phyloP scores from a whole-genome alignment of 2,888 invertebrate genomes.

The Nasonia oneida region DNA sequence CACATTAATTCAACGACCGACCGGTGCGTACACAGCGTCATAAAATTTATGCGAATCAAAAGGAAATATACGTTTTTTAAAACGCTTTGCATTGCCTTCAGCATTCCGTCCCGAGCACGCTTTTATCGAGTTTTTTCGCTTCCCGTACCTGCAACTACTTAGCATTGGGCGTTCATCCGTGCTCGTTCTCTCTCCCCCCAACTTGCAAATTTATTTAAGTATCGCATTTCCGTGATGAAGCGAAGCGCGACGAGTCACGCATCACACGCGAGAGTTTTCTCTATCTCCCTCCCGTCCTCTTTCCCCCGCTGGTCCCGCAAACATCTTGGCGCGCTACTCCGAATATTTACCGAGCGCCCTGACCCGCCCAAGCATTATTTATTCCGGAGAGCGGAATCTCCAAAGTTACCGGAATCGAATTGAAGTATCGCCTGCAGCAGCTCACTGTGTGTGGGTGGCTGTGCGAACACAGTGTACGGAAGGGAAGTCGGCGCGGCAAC shows the following conservation, averaged over 20 bases:
- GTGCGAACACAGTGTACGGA: background rate
- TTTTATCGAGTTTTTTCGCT: conserved; percentile 10
- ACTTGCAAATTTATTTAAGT: conserved; percentile 50
- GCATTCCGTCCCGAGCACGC: background rate
- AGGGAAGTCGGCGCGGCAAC: background rate
- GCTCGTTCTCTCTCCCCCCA: background rate
- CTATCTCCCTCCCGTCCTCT: background rate
- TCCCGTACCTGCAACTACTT: conserved; percentile 24
- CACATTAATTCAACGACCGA: too few species aligned
- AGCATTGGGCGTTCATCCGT: conserved; percentile 32
- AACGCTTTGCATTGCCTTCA: background rate
- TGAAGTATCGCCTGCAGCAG: conserved; percentile 47
- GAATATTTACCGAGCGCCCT: conserved; percentile 45
- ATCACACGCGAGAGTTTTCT: background rate
- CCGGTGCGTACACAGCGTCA: too few species aligned
- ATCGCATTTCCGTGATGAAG: conserved; percentile 33
- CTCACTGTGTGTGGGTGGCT: background rate
- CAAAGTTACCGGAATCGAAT: conserved; percentile 56
- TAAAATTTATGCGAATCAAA: too few species aligned
- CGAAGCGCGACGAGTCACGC: background rate
- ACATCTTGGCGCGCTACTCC: background rate
- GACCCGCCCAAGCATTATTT: conserved; percentile 51
- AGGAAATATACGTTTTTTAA: background rate
- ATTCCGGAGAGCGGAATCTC: conserved; percentile 53
- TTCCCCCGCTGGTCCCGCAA: background rate